Evolutionary conservation across 2,888 invertebrate species (phyloP).

Genomic region (Pharmacophagus antenor): DNA sequence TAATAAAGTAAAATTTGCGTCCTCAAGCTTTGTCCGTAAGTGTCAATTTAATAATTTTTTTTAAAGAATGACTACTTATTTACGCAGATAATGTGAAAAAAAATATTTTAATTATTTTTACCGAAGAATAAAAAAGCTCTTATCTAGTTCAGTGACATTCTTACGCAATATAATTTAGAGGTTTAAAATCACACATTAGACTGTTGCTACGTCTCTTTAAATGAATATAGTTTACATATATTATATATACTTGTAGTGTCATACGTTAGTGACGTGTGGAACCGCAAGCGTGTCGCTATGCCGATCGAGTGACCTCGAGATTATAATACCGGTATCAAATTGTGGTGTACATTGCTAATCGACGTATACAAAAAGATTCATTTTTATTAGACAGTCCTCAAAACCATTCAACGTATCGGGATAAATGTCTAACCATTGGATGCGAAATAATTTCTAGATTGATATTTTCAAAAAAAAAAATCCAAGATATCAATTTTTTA

Average conservation of each 20-base stretch:
- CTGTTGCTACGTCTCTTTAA: constrained; percentile 15
- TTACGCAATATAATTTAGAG: constrained; percentile 20
- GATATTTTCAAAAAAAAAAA: too few relatives aligned
- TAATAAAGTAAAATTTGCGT: too few relatives aligned
- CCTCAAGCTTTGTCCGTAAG: too few relatives aligned
- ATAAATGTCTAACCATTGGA: too few relatives aligned
- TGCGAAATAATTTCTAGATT: too few relatives aligned
- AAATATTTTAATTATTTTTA: neutral
- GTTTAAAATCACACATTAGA: constrained; percentile 3
- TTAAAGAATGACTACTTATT: too few relatives aligned
- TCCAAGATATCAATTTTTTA: too few relatives aligned
- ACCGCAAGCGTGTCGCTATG: constrained; percentile 27
- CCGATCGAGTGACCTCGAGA: constrained; percentile 24
- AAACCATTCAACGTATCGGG: too few relatives aligned
- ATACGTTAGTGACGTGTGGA: neutral
- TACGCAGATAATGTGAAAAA: neutral
- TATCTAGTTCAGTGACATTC: constrained; percentile 10
- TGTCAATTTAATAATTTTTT: too few relatives aligned
- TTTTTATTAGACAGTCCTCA: too few relatives aligned
- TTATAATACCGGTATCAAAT: constrained; percentile 29
- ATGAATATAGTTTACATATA: constrained; percentile 8
- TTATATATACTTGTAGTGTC: too few relatives aligned
- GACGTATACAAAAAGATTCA: too few relatives aligned
- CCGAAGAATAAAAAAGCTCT: neutral
- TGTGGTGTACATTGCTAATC: constrained; percentile 24